Base-by-base conservation (phyloP, 92 coral and sea anemone species). In the Galaxea fascicularis region DNA sequence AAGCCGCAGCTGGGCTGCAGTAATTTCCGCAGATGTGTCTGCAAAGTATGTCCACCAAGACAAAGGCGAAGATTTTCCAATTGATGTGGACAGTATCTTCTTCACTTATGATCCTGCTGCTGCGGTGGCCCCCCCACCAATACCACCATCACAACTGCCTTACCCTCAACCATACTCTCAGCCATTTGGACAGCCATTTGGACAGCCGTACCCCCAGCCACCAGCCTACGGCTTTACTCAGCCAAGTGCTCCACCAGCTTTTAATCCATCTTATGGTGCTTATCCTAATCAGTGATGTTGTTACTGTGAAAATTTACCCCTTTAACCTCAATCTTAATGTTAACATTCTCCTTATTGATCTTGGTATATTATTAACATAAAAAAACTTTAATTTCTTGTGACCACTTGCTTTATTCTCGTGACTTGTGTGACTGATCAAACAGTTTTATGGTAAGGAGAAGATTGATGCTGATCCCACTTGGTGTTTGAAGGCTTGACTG, bases 11-110 rank as follows among this genome's bases (percentile, higher is more conserved):
- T 85, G 88, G 83, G 68, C 21, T 29, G 28, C 66, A 4, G 30
- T 76, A 30, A 66, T 73, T 20, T 76, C 77, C 0, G 85, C 79
- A 39, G 93, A 90, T 82, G 79, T 90, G 5, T 90, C 93, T 2
- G 93, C 91, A 10, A 90, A 90, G 58, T 90, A 82, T 74, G 87
- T 90, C 0, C 81, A 85, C 39, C 93, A 80, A 69, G 85, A 90
- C 4, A 82, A 90, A 3, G 88, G 77, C 1, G 73, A 67, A 8
- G 91, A 88, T 76, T 83, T 76, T 49, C 88, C 91, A n/a, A 45
- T 88, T 22, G 91, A 88, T 83, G 88, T 82, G 18, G 64, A 88
- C 69, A 88, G 91, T 39, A 21, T 82, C 29, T 88, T 77, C 52
- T 88, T 88, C 28, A 62, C 82, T 5, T 65, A 88, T 68, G 91